Conservation (phyloP, 2,888 invertebrate species). For the Actias luna region DNA sequence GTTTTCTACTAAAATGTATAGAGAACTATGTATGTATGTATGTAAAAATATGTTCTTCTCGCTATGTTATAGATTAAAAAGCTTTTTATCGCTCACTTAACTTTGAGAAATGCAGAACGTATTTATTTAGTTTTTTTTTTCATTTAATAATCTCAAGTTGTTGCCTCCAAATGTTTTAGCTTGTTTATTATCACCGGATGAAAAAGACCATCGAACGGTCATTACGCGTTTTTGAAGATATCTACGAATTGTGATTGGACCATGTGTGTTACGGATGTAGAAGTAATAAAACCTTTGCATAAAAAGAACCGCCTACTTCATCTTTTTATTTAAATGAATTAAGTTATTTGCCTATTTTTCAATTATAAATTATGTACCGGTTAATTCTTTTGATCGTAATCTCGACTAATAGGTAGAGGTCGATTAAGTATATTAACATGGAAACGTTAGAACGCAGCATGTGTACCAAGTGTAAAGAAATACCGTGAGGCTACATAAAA, state of each 20-base stretch:
- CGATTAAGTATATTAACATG: too few species aligned
- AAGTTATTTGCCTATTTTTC: too few species aligned
- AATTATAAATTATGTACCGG: too few species aligned
- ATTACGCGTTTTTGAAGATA: not conserved
- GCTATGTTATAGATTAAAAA: slow-evolving; percentile 4
- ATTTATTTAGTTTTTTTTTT: slow-evolving; percentile 6
- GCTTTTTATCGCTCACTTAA: slow-evolving; percentile 2
- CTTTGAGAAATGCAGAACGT: not conserved
- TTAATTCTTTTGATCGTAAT: too few species aligned
- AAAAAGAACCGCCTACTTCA: slow-evolving; percentile 1
- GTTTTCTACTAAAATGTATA: slow-evolving; percentile 18
- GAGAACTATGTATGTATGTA: slow-evolving; percentile 13
- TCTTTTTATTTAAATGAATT: not conserved
- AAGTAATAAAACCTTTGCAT: slow-evolving; percentile 1
- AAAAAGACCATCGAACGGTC: not conserved
- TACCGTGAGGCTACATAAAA: too few species aligned
- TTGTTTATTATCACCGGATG: not conserved
- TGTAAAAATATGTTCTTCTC: not conserved
- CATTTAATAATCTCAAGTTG: not conserved
- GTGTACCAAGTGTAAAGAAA: too few species aligned
- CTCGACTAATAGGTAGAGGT: too few species aligned
- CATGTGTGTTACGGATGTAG: not conserved
- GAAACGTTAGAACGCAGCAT: too few species aligned
- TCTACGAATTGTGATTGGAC: not conserved
- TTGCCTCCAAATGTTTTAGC: not conserved